A percentile compares a stretch with the other conserved stretches of the same genome.
Conservation (phyloP, 2,113 vertebrate genomes). For the Proteles cristata region DNA sequence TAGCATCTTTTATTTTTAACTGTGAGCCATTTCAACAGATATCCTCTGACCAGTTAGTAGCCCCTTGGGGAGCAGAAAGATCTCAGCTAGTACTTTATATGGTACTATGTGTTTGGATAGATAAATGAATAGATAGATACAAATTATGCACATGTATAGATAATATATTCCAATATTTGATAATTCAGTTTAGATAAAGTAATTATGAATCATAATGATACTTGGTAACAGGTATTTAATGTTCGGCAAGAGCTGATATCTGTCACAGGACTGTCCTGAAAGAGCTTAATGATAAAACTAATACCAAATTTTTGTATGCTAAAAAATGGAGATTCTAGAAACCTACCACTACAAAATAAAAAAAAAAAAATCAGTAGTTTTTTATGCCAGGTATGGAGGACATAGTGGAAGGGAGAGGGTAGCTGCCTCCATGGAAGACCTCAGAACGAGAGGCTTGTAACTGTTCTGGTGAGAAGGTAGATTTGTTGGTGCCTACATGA, state of each 20-base stretch:
- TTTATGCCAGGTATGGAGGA: background rate
- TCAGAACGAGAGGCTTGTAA: background rate
- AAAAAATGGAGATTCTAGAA: constrained; percentile 7
- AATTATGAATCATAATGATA: background rate
- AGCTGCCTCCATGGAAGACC: background rate
- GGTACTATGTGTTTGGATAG: background rate
- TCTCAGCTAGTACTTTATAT: background rate
- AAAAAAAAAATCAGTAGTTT: background rate
- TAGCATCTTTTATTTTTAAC: constrained; percentile 31
- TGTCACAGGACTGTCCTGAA: background rate
- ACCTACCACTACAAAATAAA: background rate
- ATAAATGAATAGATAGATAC: background rate
- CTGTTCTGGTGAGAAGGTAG: background rate
- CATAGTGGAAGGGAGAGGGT: background rate
- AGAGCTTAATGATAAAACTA: background rate
- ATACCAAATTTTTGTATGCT: background rate
- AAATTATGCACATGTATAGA: background rate
- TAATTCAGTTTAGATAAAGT: background rate
- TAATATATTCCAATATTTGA: background rate
- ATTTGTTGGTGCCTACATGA: background rate
- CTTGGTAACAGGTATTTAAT: constrained; percentile 13
- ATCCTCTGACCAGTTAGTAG: background rate
- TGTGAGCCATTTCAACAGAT: background rate
- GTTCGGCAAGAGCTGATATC: background rate
- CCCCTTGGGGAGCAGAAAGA: background rate